Evolutionary conservation across 64 coral and sea anemone genomes (phyloP), one percentile per base, ranked within the genome.

Genomic region (Catalaphyllia jardinei): DNA sequence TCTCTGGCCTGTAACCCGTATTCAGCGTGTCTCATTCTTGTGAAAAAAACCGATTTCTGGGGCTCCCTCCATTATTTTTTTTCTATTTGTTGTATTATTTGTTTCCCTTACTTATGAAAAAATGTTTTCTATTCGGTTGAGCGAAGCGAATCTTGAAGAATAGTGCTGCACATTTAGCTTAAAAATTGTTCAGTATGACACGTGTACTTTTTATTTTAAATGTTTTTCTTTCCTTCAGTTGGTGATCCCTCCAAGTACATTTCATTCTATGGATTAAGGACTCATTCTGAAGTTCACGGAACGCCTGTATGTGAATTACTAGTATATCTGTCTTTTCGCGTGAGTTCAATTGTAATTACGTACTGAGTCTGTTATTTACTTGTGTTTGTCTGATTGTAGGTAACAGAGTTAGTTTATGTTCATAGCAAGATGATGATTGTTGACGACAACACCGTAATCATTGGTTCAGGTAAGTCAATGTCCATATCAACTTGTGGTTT

Each of bases 381-480:
- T 27, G 27, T 77, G 29, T n/a, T 71, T 52, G 15, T 76, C 22
- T 77, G 31, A 29, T 86, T 30, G 50, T 71, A 98, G 96, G 92
- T 95, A 55, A 98, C 90, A 50, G 93, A 98, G 33, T n/a, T 98
- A 27, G 90, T 98, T 31, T 98, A 98, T 62, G 96, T 98, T 0
- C 96, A 98, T 73, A 94, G 85, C 29, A 98, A 98, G 71, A 79
- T 98, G 89, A 93, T 98, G 96, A 88, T 98, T 76, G 96, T 86
- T 8, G 96, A 98, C 52, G 96, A 98, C 28, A 89, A 89, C 52
- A 92, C 81, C 25, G 90, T 89, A 1, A 98, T 98, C 33, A 86
- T 98, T 60, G 96, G 96, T 8, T 98, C 96, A 86, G 96, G 96
- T 98, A 73, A 89, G 55, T 10, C 12, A 50, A 74, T 49, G 22